These are phyloP conservation scores for Crypturellus tataupa DNA, from an alignment of 2,797 vertebrate genomes.

Conservation along the genomic window DNA sequence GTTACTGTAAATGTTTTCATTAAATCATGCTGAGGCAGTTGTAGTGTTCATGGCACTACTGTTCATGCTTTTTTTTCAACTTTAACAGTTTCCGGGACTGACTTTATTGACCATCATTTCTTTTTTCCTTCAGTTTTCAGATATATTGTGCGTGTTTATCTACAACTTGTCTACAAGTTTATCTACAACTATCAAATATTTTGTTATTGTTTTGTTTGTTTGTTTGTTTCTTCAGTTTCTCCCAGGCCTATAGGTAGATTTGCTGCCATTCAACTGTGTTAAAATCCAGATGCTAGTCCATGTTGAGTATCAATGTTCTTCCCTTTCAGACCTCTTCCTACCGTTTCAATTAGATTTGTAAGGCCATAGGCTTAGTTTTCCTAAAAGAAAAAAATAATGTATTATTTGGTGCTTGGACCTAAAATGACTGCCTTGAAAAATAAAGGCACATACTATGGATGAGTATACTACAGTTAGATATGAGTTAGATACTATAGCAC, in stretches of 20 bases:
- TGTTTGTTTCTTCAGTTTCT: background rate
- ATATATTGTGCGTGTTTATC: background rate
- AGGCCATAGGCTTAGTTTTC: background rate
- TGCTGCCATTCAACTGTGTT: background rate
- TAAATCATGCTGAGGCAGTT: background rate
- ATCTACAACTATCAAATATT: background rate
- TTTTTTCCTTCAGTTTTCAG: background rate
- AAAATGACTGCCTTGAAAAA: background rate
- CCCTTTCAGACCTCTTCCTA: background rate
- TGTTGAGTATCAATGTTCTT: background rate
- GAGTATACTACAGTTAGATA: background rate
- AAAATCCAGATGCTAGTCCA: background rate
- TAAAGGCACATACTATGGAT: fast-evolving
- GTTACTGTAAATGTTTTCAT: background rate
- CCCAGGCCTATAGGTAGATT: background rate
- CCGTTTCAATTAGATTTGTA: background rate
- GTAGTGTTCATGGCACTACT: background rate
- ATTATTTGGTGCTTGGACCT: background rate
- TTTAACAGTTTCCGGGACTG: background rate
- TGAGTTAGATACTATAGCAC: background rate
- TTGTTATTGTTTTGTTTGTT: background rate
- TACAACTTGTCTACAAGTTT: background rate
- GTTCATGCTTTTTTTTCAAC: background rate
- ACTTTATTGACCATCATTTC: background rate
- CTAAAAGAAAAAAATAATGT: background rate